phyloP scores from a whole-genome alignment of 2,797 vertebrate species.

The Karalla daura region DNA sequence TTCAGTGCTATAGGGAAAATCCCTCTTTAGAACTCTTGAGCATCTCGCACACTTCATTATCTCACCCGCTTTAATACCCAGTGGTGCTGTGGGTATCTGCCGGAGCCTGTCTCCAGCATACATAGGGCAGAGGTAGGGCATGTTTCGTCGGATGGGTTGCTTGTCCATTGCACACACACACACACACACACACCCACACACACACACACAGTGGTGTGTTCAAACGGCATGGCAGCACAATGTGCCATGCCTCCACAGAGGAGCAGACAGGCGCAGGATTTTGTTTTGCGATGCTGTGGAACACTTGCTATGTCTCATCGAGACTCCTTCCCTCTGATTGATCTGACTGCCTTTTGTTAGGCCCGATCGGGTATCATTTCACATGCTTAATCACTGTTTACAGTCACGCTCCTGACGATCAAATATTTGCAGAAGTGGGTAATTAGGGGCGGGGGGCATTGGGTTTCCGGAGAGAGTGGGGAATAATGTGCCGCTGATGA shows the following conservation, averaged over 20 bases:
- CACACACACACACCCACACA: too few species aligned
- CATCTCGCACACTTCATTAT: background rate
- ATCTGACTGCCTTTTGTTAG: conserved; percentile 31
- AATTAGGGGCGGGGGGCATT: conserved; percentile 46
- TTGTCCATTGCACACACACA: too few species aligned
- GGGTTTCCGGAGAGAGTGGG: conserved; percentile 12
- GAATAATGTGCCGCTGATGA: conserved; percentile 42
- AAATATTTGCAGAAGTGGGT: conserved; percentile 53
- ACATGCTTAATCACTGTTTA: conserved; percentile 65
- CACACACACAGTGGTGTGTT: too few species aligned
- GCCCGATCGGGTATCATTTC: conserved; percentile 59
- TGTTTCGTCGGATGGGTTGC: too few species aligned
- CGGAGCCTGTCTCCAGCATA: too few species aligned
- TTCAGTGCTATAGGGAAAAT: conserved; percentile 11
- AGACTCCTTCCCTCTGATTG: conserved; percentile 33
- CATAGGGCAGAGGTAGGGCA: too few species aligned
- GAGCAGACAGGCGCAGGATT: background rate
- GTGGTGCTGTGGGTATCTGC: too few species aligned
- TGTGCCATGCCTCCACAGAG: background rate
- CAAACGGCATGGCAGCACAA: background rate
- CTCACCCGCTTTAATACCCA: too few species aligned
- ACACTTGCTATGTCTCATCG: conserved; percentile 7
- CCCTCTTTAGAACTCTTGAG: conserved; percentile 2
- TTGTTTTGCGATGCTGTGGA: background rate
- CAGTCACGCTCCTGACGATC: conserved; percentile 34